A percentile compares a stretch with the other conserved stretches of the same genome.
Conservation (phyloP, 2,888 invertebrate species). For the Stenurella melanura region DNA sequence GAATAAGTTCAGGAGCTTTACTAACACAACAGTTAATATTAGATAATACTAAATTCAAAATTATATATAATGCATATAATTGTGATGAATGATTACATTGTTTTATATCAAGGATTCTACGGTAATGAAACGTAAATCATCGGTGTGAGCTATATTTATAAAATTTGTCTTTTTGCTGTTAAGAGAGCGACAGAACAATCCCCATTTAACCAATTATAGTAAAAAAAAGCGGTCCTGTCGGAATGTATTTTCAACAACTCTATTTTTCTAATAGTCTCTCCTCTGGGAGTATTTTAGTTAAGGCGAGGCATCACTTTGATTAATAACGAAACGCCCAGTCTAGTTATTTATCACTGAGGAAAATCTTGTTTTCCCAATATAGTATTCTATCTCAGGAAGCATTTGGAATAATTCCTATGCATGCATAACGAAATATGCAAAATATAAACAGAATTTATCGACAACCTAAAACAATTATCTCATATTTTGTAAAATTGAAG, state of each 20-base stretch:
- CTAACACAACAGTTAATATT: no score
- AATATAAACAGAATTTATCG: no score
- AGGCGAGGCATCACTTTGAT: neutral
- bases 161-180: neutral
- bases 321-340: neutral
- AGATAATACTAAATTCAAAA: no score
- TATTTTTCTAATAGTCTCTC: neutral
- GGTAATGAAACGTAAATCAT: neutral
- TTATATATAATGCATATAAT: no score
- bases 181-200: neutral
- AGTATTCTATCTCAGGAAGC: neutral
- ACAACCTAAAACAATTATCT: no score
- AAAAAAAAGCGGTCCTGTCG: conserved; percentile 1
- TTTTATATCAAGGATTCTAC: no score
- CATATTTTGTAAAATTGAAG: no score
- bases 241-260: neutral
- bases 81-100: no score
- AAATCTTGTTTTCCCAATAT: neutral
- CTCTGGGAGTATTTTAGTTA: neutral
- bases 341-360: neutral
- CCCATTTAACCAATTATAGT: neutral
- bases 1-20: no score
- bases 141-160: neutral
- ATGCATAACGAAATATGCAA: no score
- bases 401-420: neutral